These are phyloP conservation scores for Psittacula echo DNA, from an alignment of 2,797 vertebrate species.

Conservation along the genomic window DNA sequence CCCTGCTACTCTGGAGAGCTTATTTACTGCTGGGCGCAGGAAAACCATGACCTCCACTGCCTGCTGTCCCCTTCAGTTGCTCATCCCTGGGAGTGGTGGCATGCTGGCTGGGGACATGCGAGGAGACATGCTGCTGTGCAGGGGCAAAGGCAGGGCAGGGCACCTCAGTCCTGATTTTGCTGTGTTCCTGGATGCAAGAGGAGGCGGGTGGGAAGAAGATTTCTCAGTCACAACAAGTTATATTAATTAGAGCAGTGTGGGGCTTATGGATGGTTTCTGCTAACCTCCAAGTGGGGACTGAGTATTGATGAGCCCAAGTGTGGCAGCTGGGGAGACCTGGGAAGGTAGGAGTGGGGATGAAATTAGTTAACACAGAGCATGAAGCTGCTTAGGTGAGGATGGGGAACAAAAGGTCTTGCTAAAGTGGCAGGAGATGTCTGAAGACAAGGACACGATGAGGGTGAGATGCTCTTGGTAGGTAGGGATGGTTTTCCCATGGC, in stretches of 20 bases:
- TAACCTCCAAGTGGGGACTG: background rate
- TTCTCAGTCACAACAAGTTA: background rate
- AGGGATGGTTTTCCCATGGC: background rate
- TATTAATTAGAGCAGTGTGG: background rate
- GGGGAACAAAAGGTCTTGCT: background rate
- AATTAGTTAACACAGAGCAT: background rate
- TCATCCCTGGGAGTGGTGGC: background rate
- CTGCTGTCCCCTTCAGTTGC: background rate
- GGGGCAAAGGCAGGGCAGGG: background rate
- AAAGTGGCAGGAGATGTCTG: background rate
- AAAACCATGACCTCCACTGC: background rate
- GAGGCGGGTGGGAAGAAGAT: background rate
- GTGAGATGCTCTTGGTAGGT: background rate
- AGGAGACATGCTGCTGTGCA: background rate
- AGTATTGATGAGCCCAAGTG: background rate
- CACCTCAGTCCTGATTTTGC: accelerated
- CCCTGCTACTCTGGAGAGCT: background rate
- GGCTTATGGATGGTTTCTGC: background rate
- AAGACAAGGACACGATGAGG: background rate
- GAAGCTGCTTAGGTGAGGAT: background rate
- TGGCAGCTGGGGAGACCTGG: background rate
- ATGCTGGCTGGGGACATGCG: accelerated
- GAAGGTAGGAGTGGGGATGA: background rate
- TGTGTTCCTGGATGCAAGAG: accelerated
- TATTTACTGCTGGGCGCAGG: background rate